phyloP scores from a whole-genome alignment of 2,113 vertebrate species.

The Tenebrosternarchus preto region DNA sequence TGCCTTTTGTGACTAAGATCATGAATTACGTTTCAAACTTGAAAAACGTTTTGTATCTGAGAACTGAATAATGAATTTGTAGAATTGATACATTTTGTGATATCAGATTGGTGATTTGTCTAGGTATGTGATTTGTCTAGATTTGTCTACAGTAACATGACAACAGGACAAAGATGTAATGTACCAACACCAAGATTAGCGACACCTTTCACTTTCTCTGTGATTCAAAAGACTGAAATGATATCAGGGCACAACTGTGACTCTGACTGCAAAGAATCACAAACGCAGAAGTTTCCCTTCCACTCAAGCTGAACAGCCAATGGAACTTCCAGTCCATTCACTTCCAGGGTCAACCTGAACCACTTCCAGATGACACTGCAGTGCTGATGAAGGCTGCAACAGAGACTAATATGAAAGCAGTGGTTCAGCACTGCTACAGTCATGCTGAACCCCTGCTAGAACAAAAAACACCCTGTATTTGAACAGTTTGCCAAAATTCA shows the following conservation, averaged over 20 bases:
- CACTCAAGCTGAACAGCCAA: background rate
- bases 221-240: too few species aligned
- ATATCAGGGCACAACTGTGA: too few species aligned
- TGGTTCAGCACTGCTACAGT: background rate
- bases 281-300: background rate
- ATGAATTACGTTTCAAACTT: background rate
- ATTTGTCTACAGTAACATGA: background rate
- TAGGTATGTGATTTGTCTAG: background rate
- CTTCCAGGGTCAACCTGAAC: background rate
- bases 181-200: too few species aligned
- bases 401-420: slow-evolving; percentile 1
- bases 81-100: background rate
- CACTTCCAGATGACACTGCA: slow-evolving; percentile 3
- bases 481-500: background rate
- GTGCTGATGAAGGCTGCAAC: background rate
- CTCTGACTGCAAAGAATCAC: background rate
- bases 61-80: background rate
- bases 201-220: too few species aligned
- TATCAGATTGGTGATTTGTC: background rate
- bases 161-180: background rate
- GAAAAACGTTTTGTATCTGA: background rate
- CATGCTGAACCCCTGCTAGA: background rate
- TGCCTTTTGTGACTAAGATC: background rate
- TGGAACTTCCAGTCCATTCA: background rate
- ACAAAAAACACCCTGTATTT: background rate